Percentiles rank a stretch among this genome's conserved stretches.
Conservation (phyloP, 2,113 vertebrate species). For the Sturnus vulgaris region DNA sequence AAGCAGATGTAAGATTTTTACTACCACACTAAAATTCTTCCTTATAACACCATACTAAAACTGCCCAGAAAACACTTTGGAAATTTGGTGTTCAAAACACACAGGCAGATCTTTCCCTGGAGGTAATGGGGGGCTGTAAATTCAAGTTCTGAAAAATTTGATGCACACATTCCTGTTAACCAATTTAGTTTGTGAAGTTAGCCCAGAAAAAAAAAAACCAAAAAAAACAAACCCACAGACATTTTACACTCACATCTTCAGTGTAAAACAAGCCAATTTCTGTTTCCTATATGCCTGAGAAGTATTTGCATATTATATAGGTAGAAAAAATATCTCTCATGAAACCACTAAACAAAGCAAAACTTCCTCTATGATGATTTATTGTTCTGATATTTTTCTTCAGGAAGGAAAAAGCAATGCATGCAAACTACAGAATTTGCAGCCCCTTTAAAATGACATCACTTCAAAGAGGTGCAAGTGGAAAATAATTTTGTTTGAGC, state of each 20-base stretch:
- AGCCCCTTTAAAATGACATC: background rate
- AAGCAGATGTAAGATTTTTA: conserved; percentile 33
- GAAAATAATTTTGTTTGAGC: conserved; percentile 14
- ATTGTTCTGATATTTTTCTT: background rate
- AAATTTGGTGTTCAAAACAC: conserved; percentile 3
- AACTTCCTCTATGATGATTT: background rate
- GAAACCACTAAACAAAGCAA: background rate
- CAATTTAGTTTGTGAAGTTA: background rate
- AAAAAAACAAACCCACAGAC: background rate
- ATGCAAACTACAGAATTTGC: background rate
- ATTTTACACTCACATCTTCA: background rate
- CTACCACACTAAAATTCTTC: conserved; percentile 24
- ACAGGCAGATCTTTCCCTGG: background rate
- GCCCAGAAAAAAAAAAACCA: background rate
- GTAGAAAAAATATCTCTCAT: background rate
- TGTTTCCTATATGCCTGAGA: background rate
- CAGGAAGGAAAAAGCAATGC: background rate
- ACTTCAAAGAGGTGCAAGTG: background rate
- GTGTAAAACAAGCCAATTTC: background rate
- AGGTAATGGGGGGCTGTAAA: background rate
- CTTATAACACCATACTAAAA: background rate
- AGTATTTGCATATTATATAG: background rate
- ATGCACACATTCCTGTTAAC: background rate
- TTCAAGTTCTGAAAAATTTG: background rate
- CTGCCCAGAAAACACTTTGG: background rate